Percentiles rank a stretch among this genome's conserved stretches.
Conservation (phyloP, 1,140 invertebrate genomes). For the Chironomus tepperi region DNA sequence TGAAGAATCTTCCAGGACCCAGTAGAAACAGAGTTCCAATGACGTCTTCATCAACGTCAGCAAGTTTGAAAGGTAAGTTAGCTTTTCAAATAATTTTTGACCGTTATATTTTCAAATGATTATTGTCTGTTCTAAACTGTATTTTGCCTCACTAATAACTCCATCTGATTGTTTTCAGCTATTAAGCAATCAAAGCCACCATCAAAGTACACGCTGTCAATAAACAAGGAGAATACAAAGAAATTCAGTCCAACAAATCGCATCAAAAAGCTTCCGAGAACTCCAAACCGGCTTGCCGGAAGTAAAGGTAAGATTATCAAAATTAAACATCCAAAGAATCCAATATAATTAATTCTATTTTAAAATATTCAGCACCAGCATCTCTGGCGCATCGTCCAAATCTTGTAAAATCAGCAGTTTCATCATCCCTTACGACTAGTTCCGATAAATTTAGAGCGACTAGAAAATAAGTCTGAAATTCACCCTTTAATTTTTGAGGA, state of each 20-base stretch:
- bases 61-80: slow-evolving; percentile 24
- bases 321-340: no score
- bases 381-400: not conserved
- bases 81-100: no score
- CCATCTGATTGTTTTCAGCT: slow-evolving; percentile 30
- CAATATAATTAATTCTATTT: not conserved
- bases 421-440: not conserved
- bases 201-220: slow-evolving; percentile 30
- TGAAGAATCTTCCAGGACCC: not conserved
- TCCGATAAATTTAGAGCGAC: not conserved
- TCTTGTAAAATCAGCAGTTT: not conserved
- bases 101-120: no score
- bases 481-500: no score
- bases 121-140: no score
- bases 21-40: not conserved
- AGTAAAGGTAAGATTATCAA: slow-evolving; percentile 32
- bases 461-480: not conserved
- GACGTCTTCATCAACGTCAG: not conserved
- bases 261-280: slow-evolving; percentile 35
- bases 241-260: slow-evolving; percentile 32
- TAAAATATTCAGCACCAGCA: not conserved
- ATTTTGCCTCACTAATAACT: no score
- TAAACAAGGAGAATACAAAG: slow-evolving; percentile 37
- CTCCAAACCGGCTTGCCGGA: slow-evolving; percentile 27
- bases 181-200: slow-evolving; percentile 33